Base-by-base conservation (phyloP, 2,888 invertebrate genomes). In the Bembecia ichneumoniformis region DNA sequence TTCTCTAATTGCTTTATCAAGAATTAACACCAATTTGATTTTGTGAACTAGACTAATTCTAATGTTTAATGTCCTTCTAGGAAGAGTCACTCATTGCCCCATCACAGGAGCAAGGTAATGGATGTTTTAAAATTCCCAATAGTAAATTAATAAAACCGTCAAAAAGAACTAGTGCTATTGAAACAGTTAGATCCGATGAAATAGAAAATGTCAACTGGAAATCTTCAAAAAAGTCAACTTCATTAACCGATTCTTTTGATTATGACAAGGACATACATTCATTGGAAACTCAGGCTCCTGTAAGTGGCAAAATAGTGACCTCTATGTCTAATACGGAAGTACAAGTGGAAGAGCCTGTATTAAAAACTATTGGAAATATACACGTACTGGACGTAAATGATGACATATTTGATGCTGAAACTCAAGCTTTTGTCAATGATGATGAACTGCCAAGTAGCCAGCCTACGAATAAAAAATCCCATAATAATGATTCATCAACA, bases 1-100 rank as follows among this genome's bases (percentile, higher is more conserved):
- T n/a, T n/a, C n/a, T n/a, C n/a, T n/a, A n/a, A n/a, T n/a, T n/a
- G n/a, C n/a, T n/a, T n/a, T n/a, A n/a, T n/a, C n/a, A n/a, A n/a
- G n/a, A n/a, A n/a, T n/a, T n/a, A n/a, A n/a, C n/a, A n/a, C n/a
- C n/a, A n/a, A n/a, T n/a, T n/a, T n/a, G n/a, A n/a, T n/a, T n/a
- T n/a, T n/a, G n/a, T n/a, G n/a, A n/a, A n/a, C n/a, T n/a, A n/a
- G n/a, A n/a, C n/a, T 34, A 44, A 13, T 14, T 15, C 10, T 16
- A 45, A 15, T 16, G n/a, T 14, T 45, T 10, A 28, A 3, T 46
- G 11, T 46, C 3, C 5, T 82, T 77, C 17, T 73, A 86, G 86
- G 86, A 87, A 49, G 83, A 83, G 47, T 84, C 86, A 0, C 77
- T 80, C 53, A 62, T 79, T 49, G 64, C 63, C 44, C 65, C 74